phyloP scores from a whole-genome alignment of 2,888 invertebrate genomes.

The Prosopocoilus inquinatus region DNA sequence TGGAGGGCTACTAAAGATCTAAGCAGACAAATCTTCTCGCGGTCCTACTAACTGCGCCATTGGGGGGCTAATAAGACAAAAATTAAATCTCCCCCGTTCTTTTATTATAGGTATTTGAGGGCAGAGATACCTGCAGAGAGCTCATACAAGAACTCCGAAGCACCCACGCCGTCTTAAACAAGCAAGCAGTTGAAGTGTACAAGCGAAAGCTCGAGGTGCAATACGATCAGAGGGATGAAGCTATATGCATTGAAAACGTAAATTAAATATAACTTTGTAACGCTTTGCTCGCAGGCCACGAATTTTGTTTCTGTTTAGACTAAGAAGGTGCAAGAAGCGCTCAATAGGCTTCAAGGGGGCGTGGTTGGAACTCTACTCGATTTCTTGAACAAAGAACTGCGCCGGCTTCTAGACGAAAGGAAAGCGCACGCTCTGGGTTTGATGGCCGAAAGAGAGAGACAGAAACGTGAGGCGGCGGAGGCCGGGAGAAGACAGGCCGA shows the following conservation, averaged over 20 bases:
- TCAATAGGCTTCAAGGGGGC: conserved; percentile 70
- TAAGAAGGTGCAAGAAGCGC: conserved; percentile 58
- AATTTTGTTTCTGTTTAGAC: conserved; percentile 45
- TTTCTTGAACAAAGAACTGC: conserved; percentile 75
- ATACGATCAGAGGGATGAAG: conserved; percentile 42
- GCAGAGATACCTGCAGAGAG: conserved; percentile 66
- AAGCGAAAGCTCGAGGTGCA: conserved; percentile 39
- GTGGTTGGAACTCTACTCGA: conserved; percentile 71
- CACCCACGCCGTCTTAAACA: conserved; percentile 63
- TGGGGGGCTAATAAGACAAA: too few relatives aligned
- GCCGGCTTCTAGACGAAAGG: conserved; percentile 73
- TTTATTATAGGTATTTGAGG: conserved; percentile 68
- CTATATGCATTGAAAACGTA: conserved; percentile 24
- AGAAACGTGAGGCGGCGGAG: conserved; percentile 76
- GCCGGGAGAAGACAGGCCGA: conserved; percentile 77
- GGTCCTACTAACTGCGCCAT: neutral
- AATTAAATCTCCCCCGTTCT: neutral
- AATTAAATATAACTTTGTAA: conserved; percentile 10
- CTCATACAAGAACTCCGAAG: conserved; percentile 70
- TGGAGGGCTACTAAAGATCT: neutral
- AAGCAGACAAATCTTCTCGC: neutral
- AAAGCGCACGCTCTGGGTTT: conserved; percentile 76
- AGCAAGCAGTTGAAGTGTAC: conserved; percentile 49
- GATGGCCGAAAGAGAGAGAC: conserved; percentile 73
- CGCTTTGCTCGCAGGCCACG: neutral